Conservation (phyloP, 2,797 vertebrate species). For the Tokudaia muenninki region DNA sequence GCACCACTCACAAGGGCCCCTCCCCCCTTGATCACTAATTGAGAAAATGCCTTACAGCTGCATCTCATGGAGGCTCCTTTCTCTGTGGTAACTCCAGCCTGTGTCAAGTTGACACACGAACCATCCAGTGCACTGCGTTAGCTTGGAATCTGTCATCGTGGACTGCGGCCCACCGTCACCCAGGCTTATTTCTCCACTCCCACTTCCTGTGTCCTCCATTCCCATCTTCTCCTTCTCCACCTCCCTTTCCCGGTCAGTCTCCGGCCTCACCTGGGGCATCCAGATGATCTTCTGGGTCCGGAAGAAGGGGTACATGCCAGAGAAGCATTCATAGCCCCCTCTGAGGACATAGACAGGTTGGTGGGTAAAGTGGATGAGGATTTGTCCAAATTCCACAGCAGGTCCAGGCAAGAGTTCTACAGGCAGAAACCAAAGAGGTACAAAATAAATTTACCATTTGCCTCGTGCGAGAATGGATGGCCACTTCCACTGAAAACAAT, state of each 20-base stretch:
- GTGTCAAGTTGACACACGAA: background rate
- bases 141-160: background rate
- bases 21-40: background rate
- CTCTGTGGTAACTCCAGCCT: background rate
- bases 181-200: background rate
- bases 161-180: background rate
- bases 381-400: slow-evolving; percentile 87
- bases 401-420: slow-evolving; percentile 65
- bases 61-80: background rate
- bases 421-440: slow-evolving; percentile 12
- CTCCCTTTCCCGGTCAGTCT: background rate
- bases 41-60: background rate
- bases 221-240: background rate
- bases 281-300: slow-evolving; percentile 93
- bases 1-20: background rate
- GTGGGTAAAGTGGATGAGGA: slow-evolving; percentile 85
- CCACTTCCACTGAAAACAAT: background rate
- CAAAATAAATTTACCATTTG: too few species aligned
- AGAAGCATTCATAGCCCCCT: slow-evolving; percentile 93
- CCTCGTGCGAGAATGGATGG: too few species aligned
- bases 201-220: fast-evolving
- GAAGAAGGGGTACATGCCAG: slow-evolving; percentile 92
- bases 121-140: background rate
- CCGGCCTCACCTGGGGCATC: slow-evolving; percentile 90
- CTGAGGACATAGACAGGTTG: slow-evolving; percentile 89